Conservation (phyloP, 2,888 invertebrate species). For the Kuschelorhynchus macadamiae region DNA sequence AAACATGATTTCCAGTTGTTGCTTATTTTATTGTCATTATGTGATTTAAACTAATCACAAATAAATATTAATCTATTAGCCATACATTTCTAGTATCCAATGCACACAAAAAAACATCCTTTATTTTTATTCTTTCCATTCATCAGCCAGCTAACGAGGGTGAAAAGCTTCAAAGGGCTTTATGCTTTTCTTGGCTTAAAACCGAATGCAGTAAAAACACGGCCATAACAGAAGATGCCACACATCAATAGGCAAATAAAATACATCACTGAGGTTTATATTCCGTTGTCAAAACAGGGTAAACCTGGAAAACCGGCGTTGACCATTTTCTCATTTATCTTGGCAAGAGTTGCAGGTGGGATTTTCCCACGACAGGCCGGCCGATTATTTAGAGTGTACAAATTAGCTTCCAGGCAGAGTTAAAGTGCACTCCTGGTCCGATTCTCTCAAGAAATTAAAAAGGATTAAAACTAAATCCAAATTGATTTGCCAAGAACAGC, state of each 20-base stretch:
- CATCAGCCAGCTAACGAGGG: background rate
- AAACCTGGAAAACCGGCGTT: slow-evolving; percentile 24
- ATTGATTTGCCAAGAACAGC: slow-evolving; percentile 40
- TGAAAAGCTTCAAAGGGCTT: background rate
- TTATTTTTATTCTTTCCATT: too few relatives aligned
- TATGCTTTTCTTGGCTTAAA: slow-evolving; percentile 19
- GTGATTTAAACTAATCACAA: too few relatives aligned
- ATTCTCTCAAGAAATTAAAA: slow-evolving; percentile 27
- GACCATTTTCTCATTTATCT: slow-evolving; percentile 53
- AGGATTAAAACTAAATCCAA: slow-evolving; percentile 42
- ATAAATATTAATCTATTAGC: too few relatives aligned
- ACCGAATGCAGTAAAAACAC: slow-evolving; percentile 27
- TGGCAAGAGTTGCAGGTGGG: slow-evolving; percentile 53
- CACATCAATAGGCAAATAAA: slow-evolving; percentile 33
- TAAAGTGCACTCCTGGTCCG: slow-evolving; percentile 27
- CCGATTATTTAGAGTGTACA: slow-evolving; percentile 38
- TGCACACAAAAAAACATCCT: too few relatives aligned
- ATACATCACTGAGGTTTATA: slow-evolving; percentile 30
- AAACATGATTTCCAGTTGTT: too few relatives aligned
- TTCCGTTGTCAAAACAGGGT: slow-evolving; percentile 33
- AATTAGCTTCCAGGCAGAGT: slow-evolving; percentile 38
- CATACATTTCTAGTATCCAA: too few relatives aligned
- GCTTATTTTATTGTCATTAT: too few relatives aligned
- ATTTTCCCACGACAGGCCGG: slow-evolving; percentile 34
- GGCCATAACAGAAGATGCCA: slow-evolving; percentile 17